Base-by-base conservation (phyloP, 2,888 invertebrate species). In the Ashinkailepas kermadecensis region DNA sequence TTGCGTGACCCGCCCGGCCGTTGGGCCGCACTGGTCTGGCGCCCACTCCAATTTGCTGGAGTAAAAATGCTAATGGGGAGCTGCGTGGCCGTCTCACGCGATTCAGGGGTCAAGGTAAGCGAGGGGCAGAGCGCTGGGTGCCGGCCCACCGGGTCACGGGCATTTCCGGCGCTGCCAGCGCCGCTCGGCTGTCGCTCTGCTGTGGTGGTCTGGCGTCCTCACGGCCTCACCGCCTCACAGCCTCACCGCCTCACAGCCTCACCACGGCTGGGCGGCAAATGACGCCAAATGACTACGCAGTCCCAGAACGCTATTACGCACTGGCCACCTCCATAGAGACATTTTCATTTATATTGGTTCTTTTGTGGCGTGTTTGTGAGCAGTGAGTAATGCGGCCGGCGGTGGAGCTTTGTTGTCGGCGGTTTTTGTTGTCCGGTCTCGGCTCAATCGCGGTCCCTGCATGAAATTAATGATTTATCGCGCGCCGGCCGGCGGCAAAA, bases 271-370 rank as follows among this genome's bases (percentile, higher is more conserved):
- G 39, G 70, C 70, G 39, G 70, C 70, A 70, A 39, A 39, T 39
- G 39, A 39, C 39, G 39, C 39, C 39, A 39, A 39, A 39, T 39
- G 39, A 59, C 59, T 2, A 59, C 15, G 15, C 59, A 59, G 59
- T 11, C 15, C 59, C 15, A 59, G 12, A 59, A 11, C 11, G 15
- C 59, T 15, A 7, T 15, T 15, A 15, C 59, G 3, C 11, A 13
- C 59, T 15, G 59, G 59, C 21, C 23, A 21, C 74, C 74, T 56
- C 74, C 74, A 70, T 21, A 54, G 74, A 56, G 74, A 74, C 74
- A 74, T 74, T 74, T 56, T 74, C 74, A 74, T 74, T 74, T 54
- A 74, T 74, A 74, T 74, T 74, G 74, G 56, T 56, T 74, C 56
- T 15, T 54, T 54, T 74, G 74, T 74, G 74, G 10, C 54, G 11